Base-by-base conservation (phyloP, 2,113 vertebrate species). In the Isichthys henryi region DNA sequence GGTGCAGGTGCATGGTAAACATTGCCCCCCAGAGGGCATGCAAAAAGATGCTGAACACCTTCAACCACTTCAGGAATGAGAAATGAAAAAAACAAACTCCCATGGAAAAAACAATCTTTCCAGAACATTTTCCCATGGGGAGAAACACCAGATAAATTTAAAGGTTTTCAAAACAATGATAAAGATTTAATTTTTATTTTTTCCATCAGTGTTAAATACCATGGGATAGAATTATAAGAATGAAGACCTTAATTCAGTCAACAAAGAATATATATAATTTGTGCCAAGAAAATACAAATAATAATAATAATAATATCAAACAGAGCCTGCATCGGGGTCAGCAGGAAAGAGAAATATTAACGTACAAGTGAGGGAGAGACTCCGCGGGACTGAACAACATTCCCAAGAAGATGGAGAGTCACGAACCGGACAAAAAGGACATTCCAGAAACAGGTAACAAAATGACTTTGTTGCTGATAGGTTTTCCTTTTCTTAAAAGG, bases 151-250 rank as follows among this genome's bases (percentile, higher is more conserved):
- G 91, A 90, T 92, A 88, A 15, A n/a, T 82, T 45, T 43, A 95
- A 96, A 95, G 23, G 95, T 95, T 96, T 91, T 93, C 90, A 90
- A 96, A 95, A 96, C 95, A 96, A 95, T 95, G 96, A 96, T 97
- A 96, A 96, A 94, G 93, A 94, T 97, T 96, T 97, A 96, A 66
- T 90, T 82, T 96, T 96, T 66, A 66, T 70, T 84, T 48, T 82
- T 48, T 48, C 82, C 85, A 87, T 56, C 94, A 95, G 96, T 96
- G 96, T 96, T 97, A 96, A 97, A 97, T 97, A 98, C 95, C 96
- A 97, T 96, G 96, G 48, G 96, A 93, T 98, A 97, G 95, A 96
- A 96, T 94, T 94, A 94, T 95, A 97, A 97, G 95, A 96, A 97
- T 97, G 96, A 96, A 97, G 95, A 97, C 95, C 95, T 96, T 93